phyloP scores from a whole-genome alignment of 1,140 invertebrate species.

The Zaprionus nigranus region DNA sequence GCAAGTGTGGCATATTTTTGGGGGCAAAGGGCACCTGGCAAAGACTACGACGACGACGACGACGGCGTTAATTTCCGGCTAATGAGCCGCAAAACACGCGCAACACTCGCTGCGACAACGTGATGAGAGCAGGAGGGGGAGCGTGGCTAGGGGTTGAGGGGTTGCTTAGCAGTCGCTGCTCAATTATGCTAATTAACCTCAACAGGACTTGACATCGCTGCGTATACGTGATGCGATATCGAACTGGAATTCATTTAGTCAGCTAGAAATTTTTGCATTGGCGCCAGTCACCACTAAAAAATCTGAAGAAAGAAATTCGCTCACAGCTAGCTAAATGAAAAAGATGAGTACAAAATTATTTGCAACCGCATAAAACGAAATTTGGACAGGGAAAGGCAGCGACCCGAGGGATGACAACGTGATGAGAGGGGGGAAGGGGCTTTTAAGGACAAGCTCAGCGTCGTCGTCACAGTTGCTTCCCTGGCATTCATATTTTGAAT shows the following conservation, averaged over 20 bases:
- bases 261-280: conserved; percentile 41
- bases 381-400: conserved; percentile 25
- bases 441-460: conserved; percentile 24
- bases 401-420: conserved; percentile 5
- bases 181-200: conserved; percentile 71
- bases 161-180: conserved; percentile 23
- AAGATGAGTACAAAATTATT: conserved; percentile 52
- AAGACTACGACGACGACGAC: conserved; percentile 32
- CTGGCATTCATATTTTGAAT: conserved; percentile 83
- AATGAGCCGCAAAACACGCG: conserved; percentile 72
- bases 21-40: conserved; percentile 48
- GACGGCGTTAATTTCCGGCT: conserved; percentile 75
- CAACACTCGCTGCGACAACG: conserved; percentile 20
- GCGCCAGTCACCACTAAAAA: conserved; percentile 59
- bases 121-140: background rate
- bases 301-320: conserved; percentile 20
- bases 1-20: conserved; percentile 73
- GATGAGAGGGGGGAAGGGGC: conserved; percentile 4
- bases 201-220: conserved; percentile 33
- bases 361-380: conserved; percentile 53
- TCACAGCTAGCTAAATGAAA: conserved; percentile 35
- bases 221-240: conserved; percentile 52
- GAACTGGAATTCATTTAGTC: conserved; percentile 34
- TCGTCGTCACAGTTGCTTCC: conserved; percentile 67
- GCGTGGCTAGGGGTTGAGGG: background rate